These are phyloP conservation scores for Dendrocincla fuliginosa DNA, from an alignment of 2,797 vertebrate genomes.

Conservation along the genomic window DNA sequence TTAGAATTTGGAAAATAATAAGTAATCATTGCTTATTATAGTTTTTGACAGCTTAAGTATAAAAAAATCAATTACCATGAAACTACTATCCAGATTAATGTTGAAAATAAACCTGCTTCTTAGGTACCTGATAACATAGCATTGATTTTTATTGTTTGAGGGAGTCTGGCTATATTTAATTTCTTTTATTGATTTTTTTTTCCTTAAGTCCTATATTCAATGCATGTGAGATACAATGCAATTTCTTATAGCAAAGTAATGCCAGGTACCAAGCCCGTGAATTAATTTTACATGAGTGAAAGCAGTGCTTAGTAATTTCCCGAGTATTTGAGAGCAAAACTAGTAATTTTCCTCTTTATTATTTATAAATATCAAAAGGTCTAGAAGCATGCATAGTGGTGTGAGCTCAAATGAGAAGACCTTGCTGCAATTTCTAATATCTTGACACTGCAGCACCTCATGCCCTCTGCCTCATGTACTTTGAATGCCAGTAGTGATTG, in stretches of 20 bases:
- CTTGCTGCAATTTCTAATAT: constrained; percentile 41
- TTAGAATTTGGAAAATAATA: constrained; percentile 71
- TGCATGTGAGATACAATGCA: constrained; percentile 59
- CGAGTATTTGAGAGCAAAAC: constrained; percentile 62
- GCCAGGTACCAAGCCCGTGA: constrained; percentile 7
- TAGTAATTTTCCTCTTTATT: constrained; percentile 63
- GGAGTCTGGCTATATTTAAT: constrained; percentile 73
- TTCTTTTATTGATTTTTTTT: constrained; percentile 72
- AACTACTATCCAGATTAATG: constrained; percentile 72
- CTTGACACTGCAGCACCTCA: neutral
- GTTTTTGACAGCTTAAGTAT: constrained; percentile 70
- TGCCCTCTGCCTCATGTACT: neutral
- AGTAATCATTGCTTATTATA: constrained; percentile 73
- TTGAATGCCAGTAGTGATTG: constrained; percentile 28
- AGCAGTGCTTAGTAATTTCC: constrained; percentile 58
- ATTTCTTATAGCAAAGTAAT: constrained; percentile 64
- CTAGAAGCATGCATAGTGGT: neutral
- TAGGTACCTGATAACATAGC: constrained; percentile 61
- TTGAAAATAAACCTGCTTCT: constrained; percentile 73
- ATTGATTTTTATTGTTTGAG: constrained; percentile 77
- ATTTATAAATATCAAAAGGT: constrained; percentile 67
- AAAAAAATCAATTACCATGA: constrained; percentile 75
- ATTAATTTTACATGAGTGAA: constrained; percentile 66
- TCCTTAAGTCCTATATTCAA: constrained; percentile 57
- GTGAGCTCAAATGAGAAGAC: constrained; percentile 20